These are phyloP conservation scores for Heliconius melpomene DNA, from an alignment of 1,140 invertebrate genomes.

Conservation along the genomic window DNA sequence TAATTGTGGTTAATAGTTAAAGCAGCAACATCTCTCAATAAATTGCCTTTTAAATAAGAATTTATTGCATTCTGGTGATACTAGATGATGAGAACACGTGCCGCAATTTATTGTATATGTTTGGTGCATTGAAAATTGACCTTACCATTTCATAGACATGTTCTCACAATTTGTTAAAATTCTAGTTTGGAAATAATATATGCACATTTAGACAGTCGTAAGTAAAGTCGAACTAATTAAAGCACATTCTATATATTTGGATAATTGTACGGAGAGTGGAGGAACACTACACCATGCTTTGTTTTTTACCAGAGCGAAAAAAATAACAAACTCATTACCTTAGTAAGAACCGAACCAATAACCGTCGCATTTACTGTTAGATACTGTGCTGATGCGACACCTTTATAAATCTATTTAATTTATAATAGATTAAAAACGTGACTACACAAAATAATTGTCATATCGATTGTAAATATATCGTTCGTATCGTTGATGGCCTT, in stretches of 20 bases:
- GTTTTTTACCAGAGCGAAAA: too few species aligned
- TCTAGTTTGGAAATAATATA: too few species aligned
- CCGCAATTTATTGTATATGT: background rate
- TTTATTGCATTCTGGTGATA: conserved; percentile 47
- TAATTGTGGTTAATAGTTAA: conserved; percentile 19
- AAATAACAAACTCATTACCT: too few species aligned
- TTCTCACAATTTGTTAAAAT: too few species aligned
- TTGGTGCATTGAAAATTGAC: background rate
- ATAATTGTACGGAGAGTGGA: too few species aligned
- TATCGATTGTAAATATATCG: conserved; percentile 64
- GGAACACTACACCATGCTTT: too few species aligned
- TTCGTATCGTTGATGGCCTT: conserved; percentile 30
- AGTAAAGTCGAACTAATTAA: too few species aligned
- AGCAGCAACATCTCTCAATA: conserved; percentile 4
- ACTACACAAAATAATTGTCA: conserved; percentile 19
- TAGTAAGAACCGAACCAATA: too few species aligned
- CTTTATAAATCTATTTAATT: background rate
- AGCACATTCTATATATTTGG: too few species aligned
- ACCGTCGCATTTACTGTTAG: too few species aligned
- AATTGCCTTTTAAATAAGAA: conserved; percentile 58
- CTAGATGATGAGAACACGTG: background rate
- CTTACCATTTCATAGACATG: background rate
- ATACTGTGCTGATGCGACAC: too few species aligned
- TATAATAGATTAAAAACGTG: background rate
- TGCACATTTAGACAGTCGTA: too few species aligned